Base-by-base conservation (phyloP, 2,797 vertebrate genomes). In the Anguilla marmorata region DNA sequence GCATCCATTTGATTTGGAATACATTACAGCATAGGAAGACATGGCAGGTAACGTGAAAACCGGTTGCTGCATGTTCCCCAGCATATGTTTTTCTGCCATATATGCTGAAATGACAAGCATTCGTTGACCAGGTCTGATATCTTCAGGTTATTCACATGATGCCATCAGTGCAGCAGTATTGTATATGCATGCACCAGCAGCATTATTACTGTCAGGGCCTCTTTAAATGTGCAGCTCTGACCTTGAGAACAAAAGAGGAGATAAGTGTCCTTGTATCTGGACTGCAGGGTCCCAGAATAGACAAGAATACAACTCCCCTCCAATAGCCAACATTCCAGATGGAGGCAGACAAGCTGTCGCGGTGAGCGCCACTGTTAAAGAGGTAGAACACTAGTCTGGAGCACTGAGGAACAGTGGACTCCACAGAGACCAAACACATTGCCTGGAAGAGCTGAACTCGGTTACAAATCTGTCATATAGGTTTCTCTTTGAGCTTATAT, bases 181-280 rank as follows among this genome's bases (percentile, higher is more conserved):
- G 48, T 56, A 69, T n/a, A 69, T 80, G 56, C 74, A 80, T 37
- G 58, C 50, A 50, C 45, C 45, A 24, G 14, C 56, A 27, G 48
- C 41, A 86, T 89, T 87, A 89, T 88, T 89, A 87, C 88, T 90
- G 90, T 86, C 84, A 72, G 88, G 87, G 85, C 87, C 88, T 91
- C 83, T 87, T 72, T 85, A 85, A 87, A 86, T 90, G 86, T 66
- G 86, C 74, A 85, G 76, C 86, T 66, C 89, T 90, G 91, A 94
- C 92, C 92, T 94, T 94, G 91, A 92, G 85, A 91, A 92, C 89
- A 91, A 90, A 90, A 92, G 90, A 90, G 89, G 88, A 91, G 93
- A 93, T 92, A 93, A 91, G 91, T 89, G 92, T 90, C 91, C 89
- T 89, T 89, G 91, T 89, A 89, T 87, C 89, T 88, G 88, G 83